Evolutionary conservation across 2,888 invertebrate species (phyloP).

Genomic region (Cerceris ruficornis): DNA sequence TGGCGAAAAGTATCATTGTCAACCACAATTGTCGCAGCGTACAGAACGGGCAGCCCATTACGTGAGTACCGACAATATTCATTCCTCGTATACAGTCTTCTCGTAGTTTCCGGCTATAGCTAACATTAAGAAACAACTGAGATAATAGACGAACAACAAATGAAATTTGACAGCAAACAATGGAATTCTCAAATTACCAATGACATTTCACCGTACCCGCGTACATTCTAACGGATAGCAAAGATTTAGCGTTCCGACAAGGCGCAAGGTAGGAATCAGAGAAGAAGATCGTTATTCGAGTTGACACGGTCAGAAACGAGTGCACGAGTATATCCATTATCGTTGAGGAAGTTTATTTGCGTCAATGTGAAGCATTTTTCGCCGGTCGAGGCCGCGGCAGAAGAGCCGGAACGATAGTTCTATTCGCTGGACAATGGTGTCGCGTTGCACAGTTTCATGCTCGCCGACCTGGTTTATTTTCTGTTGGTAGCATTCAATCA

Average conservation of each 20-base stretch:
- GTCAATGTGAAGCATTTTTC: slow-evolving; percentile 65
- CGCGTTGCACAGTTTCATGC: slow-evolving; percentile 65
- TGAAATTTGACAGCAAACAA: too few species aligned
- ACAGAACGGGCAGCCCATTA: too few species aligned
- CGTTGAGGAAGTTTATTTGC: slow-evolving; percentile 70
- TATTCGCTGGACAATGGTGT: slow-evolving; percentile 63
- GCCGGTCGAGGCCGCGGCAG: slow-evolving; percentile 34
- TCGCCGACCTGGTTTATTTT: slow-evolving; percentile 57
- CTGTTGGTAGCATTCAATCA: slow-evolving; percentile 55
- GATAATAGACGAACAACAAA: too few species aligned
- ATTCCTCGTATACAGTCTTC: too few species aligned
- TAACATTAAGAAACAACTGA: too few species aligned
- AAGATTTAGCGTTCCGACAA: background rate
- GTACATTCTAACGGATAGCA: slow-evolving; percentile 9
- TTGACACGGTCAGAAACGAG: slow-evolving; percentile 22
- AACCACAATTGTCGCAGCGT: too few species aligned
- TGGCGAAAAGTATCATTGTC: too few species aligned
- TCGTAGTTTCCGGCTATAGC: too few species aligned
- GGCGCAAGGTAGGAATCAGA: background rate
- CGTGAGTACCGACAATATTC: too few species aligned
- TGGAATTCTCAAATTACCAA: too few species aligned
- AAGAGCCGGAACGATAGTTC: slow-evolving; percentile 43
- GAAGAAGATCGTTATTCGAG: slow-evolving; percentile 2
- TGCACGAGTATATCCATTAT: slow-evolving; percentile 65
- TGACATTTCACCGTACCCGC: background rate